Evolutionary conservation across 2,113 vertebrate genomes (phyloP).

Genomic region (Carassius carassius): DNA sequence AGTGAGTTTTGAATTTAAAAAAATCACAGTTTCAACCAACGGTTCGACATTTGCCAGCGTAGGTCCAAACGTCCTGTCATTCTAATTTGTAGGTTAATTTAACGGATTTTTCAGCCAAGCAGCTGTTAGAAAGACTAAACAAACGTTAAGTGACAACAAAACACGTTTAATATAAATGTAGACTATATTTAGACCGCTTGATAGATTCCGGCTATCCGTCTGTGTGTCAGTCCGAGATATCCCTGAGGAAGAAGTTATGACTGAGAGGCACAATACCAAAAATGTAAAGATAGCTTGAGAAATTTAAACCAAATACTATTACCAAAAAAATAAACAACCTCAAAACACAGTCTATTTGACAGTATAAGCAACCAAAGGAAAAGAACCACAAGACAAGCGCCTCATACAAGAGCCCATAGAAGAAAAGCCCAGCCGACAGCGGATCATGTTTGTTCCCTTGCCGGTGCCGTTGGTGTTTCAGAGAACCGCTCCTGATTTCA

Average conservation of each 20-base stretch:
- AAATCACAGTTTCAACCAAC: not conserved
- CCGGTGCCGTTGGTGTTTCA: conserved; percentile 84
- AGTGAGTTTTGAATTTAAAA: conserved; percentile 34
- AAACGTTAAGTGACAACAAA: not conserved
- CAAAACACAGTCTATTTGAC: conserved; percentile 25
- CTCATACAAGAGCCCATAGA: conserved; percentile 57
- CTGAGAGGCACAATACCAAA: conserved; percentile 59
- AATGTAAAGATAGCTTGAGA: conserved; percentile 62
- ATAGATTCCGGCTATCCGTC: conserved; percentile 68
- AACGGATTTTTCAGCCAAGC: not conserved
- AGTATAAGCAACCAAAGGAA: conserved; percentile 52
- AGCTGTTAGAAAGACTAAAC: not conserved
- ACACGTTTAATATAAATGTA: not conserved
- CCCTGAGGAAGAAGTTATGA: conserved; percentile 58
- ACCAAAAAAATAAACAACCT: conserved; percentile 39
- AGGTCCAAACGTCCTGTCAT: not conserved
- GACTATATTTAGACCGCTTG: too few relatives aligned
- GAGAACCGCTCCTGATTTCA: conserved; percentile 83
- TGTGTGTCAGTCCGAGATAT: conserved; percentile 70
- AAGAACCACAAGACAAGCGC: conserved; percentile 56
- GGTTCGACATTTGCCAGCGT: not conserved
- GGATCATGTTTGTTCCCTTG: conserved; percentile 79
- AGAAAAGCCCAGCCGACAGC: conserved; percentile 70
- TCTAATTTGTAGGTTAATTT: not conserved
- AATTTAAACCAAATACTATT: conserved; percentile 21